Conservation (phyloP, 2,888 invertebrate genomes). For the Tenodera sinensis region DNA sequence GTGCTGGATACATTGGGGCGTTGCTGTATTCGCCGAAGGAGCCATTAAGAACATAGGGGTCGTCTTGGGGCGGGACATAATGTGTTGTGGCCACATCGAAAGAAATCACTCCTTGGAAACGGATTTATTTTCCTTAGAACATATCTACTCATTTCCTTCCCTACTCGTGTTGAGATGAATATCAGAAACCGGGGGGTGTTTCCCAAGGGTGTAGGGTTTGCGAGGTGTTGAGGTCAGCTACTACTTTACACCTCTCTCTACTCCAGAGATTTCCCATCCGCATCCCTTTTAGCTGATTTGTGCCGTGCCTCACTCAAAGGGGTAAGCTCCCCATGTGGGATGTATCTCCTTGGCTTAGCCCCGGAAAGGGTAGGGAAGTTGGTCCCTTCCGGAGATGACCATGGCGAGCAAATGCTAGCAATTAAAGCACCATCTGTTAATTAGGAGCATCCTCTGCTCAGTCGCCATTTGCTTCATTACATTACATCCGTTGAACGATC, state of each 20-base stretch:
- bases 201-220: neutral
- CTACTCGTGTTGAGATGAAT: neutral
- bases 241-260: neutral
- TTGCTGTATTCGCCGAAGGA: neutral
- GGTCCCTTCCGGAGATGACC: neutral
- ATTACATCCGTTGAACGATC: neutral
- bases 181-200: neutral
- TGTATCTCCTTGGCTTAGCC: neutral
- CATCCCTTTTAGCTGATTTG: neutral
- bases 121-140: neutral
- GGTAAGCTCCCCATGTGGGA: neutral
- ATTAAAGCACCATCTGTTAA: neutral
- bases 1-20: neutral
- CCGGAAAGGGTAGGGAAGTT: neutral
- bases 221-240: neutral
- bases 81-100: neutral
- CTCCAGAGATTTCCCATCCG: neutral
- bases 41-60: neutral
- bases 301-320: neutral
- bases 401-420: neutral
- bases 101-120: neutral
- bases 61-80: neutral
- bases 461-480: neutral
- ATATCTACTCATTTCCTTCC: neutral
- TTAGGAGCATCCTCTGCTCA: neutral